Base-by-base conservation (phyloP, 2,888 invertebrate species). In the Leucoma salicis region DNA sequence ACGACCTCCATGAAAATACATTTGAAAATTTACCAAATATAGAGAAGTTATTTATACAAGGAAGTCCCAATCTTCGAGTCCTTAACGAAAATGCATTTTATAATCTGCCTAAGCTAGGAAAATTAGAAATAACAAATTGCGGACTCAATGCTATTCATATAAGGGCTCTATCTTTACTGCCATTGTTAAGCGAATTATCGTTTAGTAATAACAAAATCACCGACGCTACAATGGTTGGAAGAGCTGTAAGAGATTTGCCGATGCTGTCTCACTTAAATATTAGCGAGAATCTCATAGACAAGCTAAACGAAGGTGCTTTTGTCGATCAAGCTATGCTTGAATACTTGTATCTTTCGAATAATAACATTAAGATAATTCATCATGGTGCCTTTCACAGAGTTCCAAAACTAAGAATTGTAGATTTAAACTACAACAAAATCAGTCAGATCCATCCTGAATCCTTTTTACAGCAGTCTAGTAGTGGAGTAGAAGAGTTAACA, bases 331-430 rank as follows among this genome's bases (percentile, higher is more conserved):
- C 94, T 0, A 91, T 93, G 65, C 75, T 96, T 8, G 92, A 92
- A 46, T 92, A 92, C 50, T 68, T 96, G 33, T 91, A 92, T 43
- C 70, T 96, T 31, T 92, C 95, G 6, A 91, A 93, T 57, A 96
- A 96, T 71, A 90, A 92, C 31, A 95, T 96, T 31, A 92, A 92
- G 11, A 93, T 95, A 58, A 91, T 96, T 37, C 93, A 94, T 49
- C 93, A 95, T 63, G 95, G 96, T 1, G 94, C 96, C 1, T 96
- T 97, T 67, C 93, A 96, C 61, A 91, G 95, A 57, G 92, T 96
- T 1, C 95, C 96, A 0, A 92, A 92, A 48, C 74, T 96, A 43
- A 92, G 93, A 62, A 91, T 91, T 11, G 90, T 96, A 10, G 94
- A 96, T 73, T 82, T 97, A 49, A 96, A 95, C 70, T 92, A 93